These are phyloP conservation scores for Hycleus cichorii DNA, from an alignment of 1,140 invertebrate genomes.

Conservation along the genomic window DNA sequence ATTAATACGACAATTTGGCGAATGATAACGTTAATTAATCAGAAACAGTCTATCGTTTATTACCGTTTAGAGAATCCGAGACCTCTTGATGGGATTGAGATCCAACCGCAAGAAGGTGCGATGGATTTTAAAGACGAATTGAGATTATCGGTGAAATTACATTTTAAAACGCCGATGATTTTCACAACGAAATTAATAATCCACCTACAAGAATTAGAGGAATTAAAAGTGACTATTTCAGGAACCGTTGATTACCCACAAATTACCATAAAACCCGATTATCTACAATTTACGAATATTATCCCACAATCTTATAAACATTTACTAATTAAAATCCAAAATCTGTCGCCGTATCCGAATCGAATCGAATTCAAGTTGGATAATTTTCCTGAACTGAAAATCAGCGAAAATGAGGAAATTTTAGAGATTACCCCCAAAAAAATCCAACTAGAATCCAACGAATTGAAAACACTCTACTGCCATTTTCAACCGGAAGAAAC, in stretches of 20 bases:
- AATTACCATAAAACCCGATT: slow-evolving; percentile 13
- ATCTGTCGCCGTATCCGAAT: not conserved
- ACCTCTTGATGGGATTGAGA: slow-evolving; percentile 11
- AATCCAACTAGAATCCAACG: slow-evolving; percentile 4
- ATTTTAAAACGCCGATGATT: slow-evolving; percentile 2
- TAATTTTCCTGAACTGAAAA: slow-evolving; percentile 15
- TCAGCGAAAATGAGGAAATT: slow-evolving; percentile 14
- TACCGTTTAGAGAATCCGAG: slow-evolving; percentile 4
- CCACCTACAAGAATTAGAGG: slow-evolving; percentile 10
- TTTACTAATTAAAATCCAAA: slow-evolving; percentile 16
- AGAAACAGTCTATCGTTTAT: slow-evolving; percentile 8
- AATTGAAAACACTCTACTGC: slow-evolving; percentile 13
- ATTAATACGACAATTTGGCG: slow-evolving; percentile 17
- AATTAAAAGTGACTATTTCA: slow-evolving; percentile 8
- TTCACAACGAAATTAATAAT: slow-evolving; percentile 4
- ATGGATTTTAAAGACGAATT: slow-evolving; percentile 15
- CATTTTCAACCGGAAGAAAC: slow-evolving; percentile 24
- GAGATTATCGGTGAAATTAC: slow-evolving; percentile 9
- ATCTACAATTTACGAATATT: slow-evolving; percentile 24
- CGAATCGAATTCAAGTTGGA: slow-evolving; percentile 12
- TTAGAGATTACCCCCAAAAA: slow-evolving; percentile 1
- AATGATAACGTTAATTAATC: slow-evolving; percentile 18
- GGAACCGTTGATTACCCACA: slow-evolving; percentile 18
- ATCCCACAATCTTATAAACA: slow-evolving; percentile 7
- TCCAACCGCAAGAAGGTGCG: slow-evolving; percentile 12